Base-by-base conservation (phyloP, 2,113 vertebrate genomes). In the Neolamprologus longior region DNA sequence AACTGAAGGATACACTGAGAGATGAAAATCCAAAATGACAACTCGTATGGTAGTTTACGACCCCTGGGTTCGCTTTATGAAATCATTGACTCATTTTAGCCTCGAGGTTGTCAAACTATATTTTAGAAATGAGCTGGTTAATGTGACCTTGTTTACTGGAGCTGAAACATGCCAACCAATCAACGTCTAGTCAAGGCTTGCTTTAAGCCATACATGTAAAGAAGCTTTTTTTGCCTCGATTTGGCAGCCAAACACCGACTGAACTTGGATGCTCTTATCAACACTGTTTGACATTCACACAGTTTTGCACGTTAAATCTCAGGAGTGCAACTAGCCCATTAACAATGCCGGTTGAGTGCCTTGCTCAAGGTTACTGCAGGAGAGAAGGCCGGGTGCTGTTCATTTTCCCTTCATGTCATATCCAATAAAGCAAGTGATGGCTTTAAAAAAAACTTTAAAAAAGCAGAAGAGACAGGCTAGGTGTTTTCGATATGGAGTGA, bases 321-420 rank as follows among this genome's bases (percentile, higher is more conserved):
- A n/a, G 85, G 85, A 82, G 81, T 10, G 11, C 73, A 78, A 78
- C 45, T 7, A 50, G 45, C 28, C 76, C 53, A 81, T 88, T 86
- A 82, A 47, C 2, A 53, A 86, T 82, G 85, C 79, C 15, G 31
- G 85, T 76, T 55, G 80, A 88, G 66, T 90, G 88, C 90, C 90
- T 88, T 88, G 92, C 90, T 91, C 90, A 88, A 93, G 88, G 90
- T 93, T 15, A 81, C 86, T 68, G 78, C 76, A 83, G 85, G 85
- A 87, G 55, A 85, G 47, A 37, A 80, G 10, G 37, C 2, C 1
- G 40, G n/a, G 7, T 35, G 83, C 63, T 53, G 78, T 28, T 89
- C 45, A 28, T 28, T 50, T 81, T 54, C 28, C 24, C 45, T 6
- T 47, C 6, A 4, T 28, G 68, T 81, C 78, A 55, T 6, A 50